phyloP scores from a whole-genome alignment of 2,797 vertebrate species.

The Semaprochilodus insignis region DNA sequence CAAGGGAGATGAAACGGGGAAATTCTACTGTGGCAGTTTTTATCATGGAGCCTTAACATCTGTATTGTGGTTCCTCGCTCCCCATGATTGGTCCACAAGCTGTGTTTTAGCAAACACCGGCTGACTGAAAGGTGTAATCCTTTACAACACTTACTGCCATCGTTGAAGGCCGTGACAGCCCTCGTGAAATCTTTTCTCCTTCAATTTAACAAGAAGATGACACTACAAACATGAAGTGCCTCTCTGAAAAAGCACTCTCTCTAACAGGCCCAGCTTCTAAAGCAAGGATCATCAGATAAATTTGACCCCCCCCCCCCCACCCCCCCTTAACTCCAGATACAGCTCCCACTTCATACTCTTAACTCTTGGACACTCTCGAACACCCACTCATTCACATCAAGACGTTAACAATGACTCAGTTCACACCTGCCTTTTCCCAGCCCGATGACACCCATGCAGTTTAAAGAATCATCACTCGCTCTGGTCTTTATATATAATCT shows the following conservation, averaged over 20 bases:
- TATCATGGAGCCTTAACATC: not conserved
- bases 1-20: not conserved
- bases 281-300: slow-evolving; percentile 3
- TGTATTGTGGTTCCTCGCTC: not conserved
- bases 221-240: slow-evolving; percentile 3
- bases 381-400: not conserved
- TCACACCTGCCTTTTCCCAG: not conserved
- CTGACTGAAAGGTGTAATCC: not conserved
- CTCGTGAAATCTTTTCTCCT: slow-evolving; percentile 6
- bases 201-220: slow-evolving; percentile 8
- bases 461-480: not conserved
- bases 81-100: not conserved
- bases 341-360: not conserved
- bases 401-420: not conserved
- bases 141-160: not conserved
- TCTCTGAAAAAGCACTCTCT: slow-evolving; percentile 1
- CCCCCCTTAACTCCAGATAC: not conserved
- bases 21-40: not conserved
- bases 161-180: not conserved
- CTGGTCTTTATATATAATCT: not conserved
- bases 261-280: not conserved
- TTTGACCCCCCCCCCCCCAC: not conserved
- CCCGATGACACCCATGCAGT: not conserved
- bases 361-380: not conserved
- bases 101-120: not conserved